Evolutionary conservation across 2,113 vertebrate genomes (phyloP).

Genomic region (Bostrychus sinensis): DNA sequence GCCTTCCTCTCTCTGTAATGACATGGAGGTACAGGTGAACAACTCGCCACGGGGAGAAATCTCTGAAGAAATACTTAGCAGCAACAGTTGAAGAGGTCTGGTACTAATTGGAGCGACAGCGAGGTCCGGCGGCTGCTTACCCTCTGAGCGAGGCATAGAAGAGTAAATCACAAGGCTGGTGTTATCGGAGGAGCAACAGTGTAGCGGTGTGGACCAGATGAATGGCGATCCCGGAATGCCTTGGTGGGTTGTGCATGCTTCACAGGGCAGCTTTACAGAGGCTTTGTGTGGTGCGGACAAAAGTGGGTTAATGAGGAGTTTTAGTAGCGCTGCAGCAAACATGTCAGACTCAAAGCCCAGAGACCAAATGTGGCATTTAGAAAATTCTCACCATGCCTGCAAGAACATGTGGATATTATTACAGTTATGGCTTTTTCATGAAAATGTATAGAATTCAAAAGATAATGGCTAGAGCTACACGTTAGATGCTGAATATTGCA

Average conservation of each 20-base stretch:
- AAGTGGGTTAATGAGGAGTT: constrained; percentile 4
- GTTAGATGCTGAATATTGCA: no score
- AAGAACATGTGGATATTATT: no score
- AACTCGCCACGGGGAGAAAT: constrained; percentile 1
- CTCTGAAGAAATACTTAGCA: constrained; percentile 1
- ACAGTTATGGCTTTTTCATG: no score
- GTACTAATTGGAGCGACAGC: constrained; percentile 1
- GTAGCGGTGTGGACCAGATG: background rate
- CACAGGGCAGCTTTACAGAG: background rate
- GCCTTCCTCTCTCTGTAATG: background rate
- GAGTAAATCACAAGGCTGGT: background rate
- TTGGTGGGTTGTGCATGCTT: background rate
- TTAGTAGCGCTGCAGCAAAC: background rate
- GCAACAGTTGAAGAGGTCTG: background rate
- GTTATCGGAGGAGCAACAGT: background rate
- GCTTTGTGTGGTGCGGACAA: constrained; percentile 6
- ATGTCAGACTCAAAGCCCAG: background rate
- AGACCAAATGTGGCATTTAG: background rate
- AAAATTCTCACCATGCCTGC: no score
- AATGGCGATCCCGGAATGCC: background rate
- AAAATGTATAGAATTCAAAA: no score
- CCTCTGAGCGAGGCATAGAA: background rate
- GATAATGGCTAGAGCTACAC: no score
- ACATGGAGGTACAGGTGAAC: constrained; percentile 10
- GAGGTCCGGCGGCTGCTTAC: background rate